Evolutionary conservation across 1,140 invertebrate species (phyloP).

Genomic region (Cotesia chilonis): DNA sequence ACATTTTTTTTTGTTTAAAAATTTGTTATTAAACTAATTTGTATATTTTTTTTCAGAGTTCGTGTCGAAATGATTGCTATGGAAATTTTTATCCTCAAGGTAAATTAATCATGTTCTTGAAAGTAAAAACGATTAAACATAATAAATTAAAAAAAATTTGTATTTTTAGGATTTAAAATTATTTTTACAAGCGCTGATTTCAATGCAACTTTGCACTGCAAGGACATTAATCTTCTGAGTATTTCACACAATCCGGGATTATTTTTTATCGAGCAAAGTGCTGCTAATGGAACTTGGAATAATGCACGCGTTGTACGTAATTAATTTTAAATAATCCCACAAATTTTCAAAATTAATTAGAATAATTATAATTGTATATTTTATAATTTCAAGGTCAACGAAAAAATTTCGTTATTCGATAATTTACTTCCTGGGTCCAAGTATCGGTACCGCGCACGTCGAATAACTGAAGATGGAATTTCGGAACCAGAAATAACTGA

Average conservation of each 20-base stretch:
- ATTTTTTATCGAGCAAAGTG: constrained; percentile 47
- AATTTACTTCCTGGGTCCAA: constrained; percentile 28
- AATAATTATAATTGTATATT: neutral
- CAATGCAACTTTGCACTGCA: constrained; percentile 47
- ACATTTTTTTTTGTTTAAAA: too few species aligned
- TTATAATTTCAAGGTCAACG: constrained; percentile 30
- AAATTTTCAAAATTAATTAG: neutral
- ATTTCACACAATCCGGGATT: constrained; percentile 48
- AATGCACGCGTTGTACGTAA: constrained; percentile 38
- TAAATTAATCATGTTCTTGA: neutral
- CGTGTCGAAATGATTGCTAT: constrained; percentile 4
- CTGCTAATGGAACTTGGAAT: constrained; percentile 20
- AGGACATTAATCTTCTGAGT: constrained; percentile 39
- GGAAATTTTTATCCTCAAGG: neutral
- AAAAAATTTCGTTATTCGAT: constrained; percentile 29
- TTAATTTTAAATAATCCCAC: neutral
- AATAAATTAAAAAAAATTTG: neutral
- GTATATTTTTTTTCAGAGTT: constrained; percentile 7
- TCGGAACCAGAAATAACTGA: constrained; percentile 43
- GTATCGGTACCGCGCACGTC: constrained; percentile 45
- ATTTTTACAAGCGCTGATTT: constrained; percentile 35
- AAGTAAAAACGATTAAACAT: neutral
- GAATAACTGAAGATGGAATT: constrained; percentile 43
- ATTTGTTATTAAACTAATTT: neutral
- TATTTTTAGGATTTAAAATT: neutral